Evolutionary conservation across 2,797 vertebrate species (phyloP).

Genomic region (Gallinago stenura): DNA sequence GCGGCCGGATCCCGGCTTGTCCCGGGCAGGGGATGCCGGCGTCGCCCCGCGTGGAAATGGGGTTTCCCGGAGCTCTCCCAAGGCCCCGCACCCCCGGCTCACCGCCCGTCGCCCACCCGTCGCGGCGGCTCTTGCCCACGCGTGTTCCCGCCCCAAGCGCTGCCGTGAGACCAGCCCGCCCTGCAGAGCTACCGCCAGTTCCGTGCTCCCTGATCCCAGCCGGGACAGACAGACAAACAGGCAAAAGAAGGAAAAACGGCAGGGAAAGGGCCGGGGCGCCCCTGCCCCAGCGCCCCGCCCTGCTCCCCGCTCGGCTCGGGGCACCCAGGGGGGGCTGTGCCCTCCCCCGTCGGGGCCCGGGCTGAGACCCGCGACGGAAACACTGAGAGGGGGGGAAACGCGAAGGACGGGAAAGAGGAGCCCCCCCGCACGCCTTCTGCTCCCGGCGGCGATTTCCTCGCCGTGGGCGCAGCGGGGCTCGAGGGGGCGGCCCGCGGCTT

Average conservation of each 20-base stretch:
- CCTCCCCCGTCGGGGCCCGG: too few species aligned
- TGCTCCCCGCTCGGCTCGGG: neutral
- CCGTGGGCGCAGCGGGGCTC: neutral
- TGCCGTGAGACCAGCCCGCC: neutral
- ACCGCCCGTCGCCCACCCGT: neutral
- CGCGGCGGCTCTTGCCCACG: neutral
- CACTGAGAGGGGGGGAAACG: too few species aligned
- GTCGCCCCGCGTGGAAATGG: accelerated
- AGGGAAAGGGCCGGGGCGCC: too few species aligned
- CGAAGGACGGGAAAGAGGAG: neutral
- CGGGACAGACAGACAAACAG: too few species aligned
- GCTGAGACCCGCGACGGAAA: neutral
- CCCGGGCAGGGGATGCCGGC: too few species aligned
- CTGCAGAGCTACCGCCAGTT: neutral
- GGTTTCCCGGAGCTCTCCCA: neutral
- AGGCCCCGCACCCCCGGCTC: neutral
- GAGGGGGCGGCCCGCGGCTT: neutral
- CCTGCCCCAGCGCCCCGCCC: neutral
- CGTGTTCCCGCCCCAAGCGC: neutral
- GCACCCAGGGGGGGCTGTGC: neutral
- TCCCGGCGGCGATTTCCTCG: neutral
- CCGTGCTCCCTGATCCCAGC: neutral
- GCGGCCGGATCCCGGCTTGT: neutral
- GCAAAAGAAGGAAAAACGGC: neutral
- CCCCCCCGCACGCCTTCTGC: neutral